A percentile compares a stretch with the other conserved stretches of the same genome.
These are phyloP conservation scores for Rhopilema esculentum DNA, from an alignment of 30 jellyfish, hydroid and myxozoan species.

Conservation along the genomic window DNA sequence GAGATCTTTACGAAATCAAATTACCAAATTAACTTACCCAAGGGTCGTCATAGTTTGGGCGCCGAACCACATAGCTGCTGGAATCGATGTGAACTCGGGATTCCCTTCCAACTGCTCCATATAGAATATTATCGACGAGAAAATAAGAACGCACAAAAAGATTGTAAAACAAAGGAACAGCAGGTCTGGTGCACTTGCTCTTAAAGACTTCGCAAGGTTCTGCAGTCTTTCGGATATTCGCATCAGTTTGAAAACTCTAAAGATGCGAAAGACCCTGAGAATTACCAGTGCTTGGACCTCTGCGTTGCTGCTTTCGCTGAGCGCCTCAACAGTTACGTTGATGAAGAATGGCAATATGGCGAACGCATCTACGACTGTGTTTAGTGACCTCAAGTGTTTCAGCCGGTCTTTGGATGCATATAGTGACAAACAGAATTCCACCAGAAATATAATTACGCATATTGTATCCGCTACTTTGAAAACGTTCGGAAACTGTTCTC, in stretches of 20 bases:
- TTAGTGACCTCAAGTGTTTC: constrained; percentile 67
- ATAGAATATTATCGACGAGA: constrained; percentile 69
- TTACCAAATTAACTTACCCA: constrained; percentile 56
- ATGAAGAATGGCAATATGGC: constrained; percentile 81
- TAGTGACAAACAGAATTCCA: constrained; percentile 63
- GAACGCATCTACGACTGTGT: constrained; percentile 66
- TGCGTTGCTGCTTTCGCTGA: constrained; percentile 47
- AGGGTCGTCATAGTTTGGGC: constrained; percentile 87
- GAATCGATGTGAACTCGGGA: constrained; percentile 62
- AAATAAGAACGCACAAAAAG: constrained; percentile 71
- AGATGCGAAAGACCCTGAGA: constrained; percentile 78
- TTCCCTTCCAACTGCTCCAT: constrained; percentile 62
- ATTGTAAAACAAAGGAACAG: constrained; percentile 68
- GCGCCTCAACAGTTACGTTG: constrained; percentile 53
- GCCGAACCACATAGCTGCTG: constrained; percentile 89
- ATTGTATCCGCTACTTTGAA: constrained; percentile 67
- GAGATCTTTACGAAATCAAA: neutral
- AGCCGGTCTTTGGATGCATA: constrained; percentile 69
- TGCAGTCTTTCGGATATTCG: constrained; percentile 79
- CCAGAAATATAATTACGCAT: constrained; percentile 65
- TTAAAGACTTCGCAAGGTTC: constrained; percentile 71
- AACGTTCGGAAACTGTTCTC: constrained; percentile 56
- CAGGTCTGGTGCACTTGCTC: constrained; percentile 84
- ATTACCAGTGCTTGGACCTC: constrained; percentile 76
- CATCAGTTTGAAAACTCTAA: constrained; percentile 80